Conservation (phyloP, 1,140 invertebrate genomes). For the Drosophila serrata region DNA sequence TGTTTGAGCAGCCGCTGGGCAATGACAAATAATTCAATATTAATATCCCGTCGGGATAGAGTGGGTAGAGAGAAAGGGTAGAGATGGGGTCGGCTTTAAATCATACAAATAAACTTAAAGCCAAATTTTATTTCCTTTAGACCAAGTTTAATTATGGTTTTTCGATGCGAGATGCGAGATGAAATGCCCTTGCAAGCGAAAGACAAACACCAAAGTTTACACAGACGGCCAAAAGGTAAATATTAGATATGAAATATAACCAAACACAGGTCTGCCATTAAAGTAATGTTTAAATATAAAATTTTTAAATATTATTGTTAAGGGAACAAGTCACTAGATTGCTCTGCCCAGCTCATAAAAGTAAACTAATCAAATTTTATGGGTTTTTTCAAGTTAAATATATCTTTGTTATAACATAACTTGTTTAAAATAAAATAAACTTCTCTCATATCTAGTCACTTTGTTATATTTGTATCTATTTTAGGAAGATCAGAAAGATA, state of each 20-base stretch:
- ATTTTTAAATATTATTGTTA: no score
- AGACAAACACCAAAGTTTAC: slow-evolving; percentile 1
- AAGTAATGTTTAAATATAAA: background rate
- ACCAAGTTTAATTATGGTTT: slow-evolving; percentile 38
- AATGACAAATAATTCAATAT: slow-evolving; percentile 68
- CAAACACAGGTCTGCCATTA: background rate
- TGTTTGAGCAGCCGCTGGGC: slow-evolving; percentile 62
- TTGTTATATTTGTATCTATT: background rate
- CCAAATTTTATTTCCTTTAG: background rate
- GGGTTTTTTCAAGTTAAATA: no score
- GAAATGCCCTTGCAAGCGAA: background rate
- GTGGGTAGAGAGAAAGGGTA: no score
- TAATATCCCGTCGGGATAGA: slow-evolving; percentile 25
- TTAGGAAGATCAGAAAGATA: background rate
- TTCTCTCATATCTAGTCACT: background rate
- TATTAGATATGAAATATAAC: background rate
- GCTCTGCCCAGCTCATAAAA: no score
- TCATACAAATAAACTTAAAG: slow-evolving; percentile 20
- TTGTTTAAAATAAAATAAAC: background rate
- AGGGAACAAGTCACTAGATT: no score
- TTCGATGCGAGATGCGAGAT: background rate
- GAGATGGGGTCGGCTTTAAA: slow-evolving; percentile 7
- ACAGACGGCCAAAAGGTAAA: slow-evolving; percentile 1
- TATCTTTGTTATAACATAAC: no score
- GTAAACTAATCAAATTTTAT: no score